Base-by-base conservation (phyloP, 2,113 vertebrate genomes). In the Crotalus horridus region DNA sequence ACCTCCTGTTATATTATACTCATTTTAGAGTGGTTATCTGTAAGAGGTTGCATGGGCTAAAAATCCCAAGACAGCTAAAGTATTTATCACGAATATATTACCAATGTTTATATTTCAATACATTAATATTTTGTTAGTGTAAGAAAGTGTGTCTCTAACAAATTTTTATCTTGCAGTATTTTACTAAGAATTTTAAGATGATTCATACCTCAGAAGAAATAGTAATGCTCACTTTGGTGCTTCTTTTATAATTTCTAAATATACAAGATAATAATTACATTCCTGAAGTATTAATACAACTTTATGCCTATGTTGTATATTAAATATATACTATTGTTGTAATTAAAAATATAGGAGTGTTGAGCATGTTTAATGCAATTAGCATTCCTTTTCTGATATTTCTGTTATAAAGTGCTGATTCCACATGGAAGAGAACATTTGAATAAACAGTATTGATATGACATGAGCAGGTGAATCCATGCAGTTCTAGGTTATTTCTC, bases 341-440 rank as follows among this genome's bases (percentile, higher is more conserved):
- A 12, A 0, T 0, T 0, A 21, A 24, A 89, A 51, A 53, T 87
- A 43, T 26, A 58, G 3, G 12, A 5, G 3, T 20, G 90, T 43
- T 23, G n/a, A 12, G 3, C 5, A 43, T 13, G 20, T 2, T 85
- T 59, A 29, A 29, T 12, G 12, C 4, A 1, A 0, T 6, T 13
- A 59, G 4, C 23, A 33, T 0, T 0, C 29, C 90, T 85, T 54
- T 86, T 90, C n/a, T 54, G 4, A 0, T 85, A 33, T 39, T 93
- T 48, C 21, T 93, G 29, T 88, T n/a, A n/a, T 51, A 12, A 43
- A 85, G 24, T 10, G n/a, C 39, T 8, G 6, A 17, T 53, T 58
- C 29, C 0, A 11, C 15, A 29, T 20, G 54, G 56, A 3, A 1
- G 3, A 54, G 46, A 90, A 85, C 69, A 89, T 33, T 0, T 91